phyloP scores from a whole-genome alignment of 2,888 invertebrate genomes.

The Gisinianus flammeolus region DNA sequence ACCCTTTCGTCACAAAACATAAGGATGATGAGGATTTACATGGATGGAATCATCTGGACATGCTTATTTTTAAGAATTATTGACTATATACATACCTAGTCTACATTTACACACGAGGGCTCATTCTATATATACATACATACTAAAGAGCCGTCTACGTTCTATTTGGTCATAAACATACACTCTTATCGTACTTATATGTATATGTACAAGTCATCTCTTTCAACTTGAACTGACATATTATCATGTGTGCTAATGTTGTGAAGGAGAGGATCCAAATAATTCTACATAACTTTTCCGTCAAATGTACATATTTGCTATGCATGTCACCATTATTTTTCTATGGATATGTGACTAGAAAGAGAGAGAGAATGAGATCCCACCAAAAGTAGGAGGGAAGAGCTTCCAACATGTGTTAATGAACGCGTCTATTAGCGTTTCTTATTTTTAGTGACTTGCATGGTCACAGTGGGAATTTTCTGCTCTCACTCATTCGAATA shows the following conservation, averaged over 20 bases:
- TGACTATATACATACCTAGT: not conserved
- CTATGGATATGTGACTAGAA: not conserved
- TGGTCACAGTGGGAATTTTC: constrained; percentile 36
- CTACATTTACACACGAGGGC: not conserved
- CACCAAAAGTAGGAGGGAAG: constrained; percentile 28
- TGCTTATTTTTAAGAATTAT: constrained; percentile 27
- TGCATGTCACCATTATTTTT: not conserved
- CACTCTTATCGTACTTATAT: too few species aligned
- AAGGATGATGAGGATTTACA: constrained; percentile 27
- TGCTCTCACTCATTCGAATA: constrained; percentile 16
- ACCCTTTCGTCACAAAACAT: constrained; percentile 33
- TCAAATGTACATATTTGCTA: not conserved
- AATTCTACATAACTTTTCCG: not conserved
- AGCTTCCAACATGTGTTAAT: constrained; percentile 51
- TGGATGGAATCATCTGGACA: constrained; percentile 36
- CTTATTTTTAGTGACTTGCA: constrained; percentile 45
- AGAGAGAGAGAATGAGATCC: not conserved
- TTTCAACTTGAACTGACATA: too few species aligned
- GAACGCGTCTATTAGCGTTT: constrained; percentile 52
- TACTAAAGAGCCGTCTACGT: too few species aligned
- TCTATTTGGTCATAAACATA: too few species aligned
- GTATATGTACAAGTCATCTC: too few species aligned
- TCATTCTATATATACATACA: too few species aligned
- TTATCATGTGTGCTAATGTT: constrained; percentile 3
- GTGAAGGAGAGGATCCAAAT: not conserved